These are phyloP conservation scores for Dolichomitus sp. DNA, from an alignment of 2,888 invertebrate genomes.

Conservation along the genomic window DNA sequence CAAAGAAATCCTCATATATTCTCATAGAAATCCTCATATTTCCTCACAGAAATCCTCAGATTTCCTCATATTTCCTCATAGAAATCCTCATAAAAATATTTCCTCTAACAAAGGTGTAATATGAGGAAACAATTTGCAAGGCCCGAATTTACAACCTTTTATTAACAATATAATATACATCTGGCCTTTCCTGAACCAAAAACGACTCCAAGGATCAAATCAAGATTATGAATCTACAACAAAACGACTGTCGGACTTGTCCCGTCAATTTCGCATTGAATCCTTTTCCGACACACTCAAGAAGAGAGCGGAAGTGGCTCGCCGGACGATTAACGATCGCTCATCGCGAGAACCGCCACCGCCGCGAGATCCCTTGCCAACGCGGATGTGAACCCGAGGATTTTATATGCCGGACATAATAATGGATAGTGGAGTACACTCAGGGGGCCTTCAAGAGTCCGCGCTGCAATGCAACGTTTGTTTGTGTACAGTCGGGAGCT, in stretches of 20 bases:
- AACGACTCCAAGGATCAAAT: background rate
- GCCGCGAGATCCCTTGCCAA: conserved; percentile 54
- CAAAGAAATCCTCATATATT: background rate
- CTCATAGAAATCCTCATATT: too few relatives aligned
- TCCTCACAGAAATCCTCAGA: too few relatives aligned
- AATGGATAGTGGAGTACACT: conserved; percentile 75
- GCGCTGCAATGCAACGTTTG: conserved; percentile 69
- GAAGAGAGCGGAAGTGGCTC: conserved; percentile 63
- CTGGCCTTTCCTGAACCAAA: background rate
- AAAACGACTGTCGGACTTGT: background rate
- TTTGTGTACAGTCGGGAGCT: conserved; percentile 81
- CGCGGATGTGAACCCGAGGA: conserved; percentile 73
- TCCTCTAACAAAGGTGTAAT: too few relatives aligned
- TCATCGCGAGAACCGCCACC: conserved; percentile 63
- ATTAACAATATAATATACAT: background rate
- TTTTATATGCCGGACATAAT: conserved; percentile 78
- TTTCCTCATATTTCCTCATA: too few relatives aligned
- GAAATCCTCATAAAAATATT: too few relatives aligned
- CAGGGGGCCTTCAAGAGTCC: conserved; percentile 44
- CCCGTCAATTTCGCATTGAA: background rate
- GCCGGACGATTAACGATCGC: conserved; percentile 75
- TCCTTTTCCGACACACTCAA: background rate
- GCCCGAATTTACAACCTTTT: background rate
- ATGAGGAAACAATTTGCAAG: too few relatives aligned
- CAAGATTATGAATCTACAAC: background rate